phyloP scores from a whole-genome alignment of 2,797 vertebrate genomes.

The Decapterus maruadsi region DNA sequence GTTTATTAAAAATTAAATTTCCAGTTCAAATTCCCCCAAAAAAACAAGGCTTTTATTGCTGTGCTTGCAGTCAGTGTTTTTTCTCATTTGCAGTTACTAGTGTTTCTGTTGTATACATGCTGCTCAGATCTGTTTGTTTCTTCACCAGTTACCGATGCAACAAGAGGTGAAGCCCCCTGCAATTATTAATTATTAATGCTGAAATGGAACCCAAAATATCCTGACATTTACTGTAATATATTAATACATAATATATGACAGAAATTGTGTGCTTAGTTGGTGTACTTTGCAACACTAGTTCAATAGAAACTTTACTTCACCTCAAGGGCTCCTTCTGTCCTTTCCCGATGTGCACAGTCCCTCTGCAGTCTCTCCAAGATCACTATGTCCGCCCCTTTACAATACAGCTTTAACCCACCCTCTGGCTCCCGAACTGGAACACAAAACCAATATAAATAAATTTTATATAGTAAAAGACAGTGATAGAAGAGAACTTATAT shows the following conservation, averaged over 20 bases:
- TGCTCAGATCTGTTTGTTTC: too few species aligned
- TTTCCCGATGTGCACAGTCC: constrained; percentile 69
- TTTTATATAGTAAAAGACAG: constrained; percentile 14
- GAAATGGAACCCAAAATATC: constrained; percentile 7
- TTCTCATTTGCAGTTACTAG: too few species aligned
- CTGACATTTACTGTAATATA: neutral
- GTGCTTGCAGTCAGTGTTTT: too few species aligned
- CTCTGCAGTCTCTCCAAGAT: constrained; percentile 88
- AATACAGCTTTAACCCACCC: constrained; percentile 91
- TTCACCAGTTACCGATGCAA: too few species aligned
- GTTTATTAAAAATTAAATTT: too few species aligned
- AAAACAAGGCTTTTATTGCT: too few species aligned
- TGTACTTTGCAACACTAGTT: constrained; percentile 3
- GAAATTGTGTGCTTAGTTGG: constrained; percentile 17
- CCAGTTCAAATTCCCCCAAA: too few species aligned
- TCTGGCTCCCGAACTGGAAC: constrained; percentile 90
- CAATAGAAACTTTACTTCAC: constrained; percentile 78
- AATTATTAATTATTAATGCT: neutral
- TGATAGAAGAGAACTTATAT: constrained; percentile 15
- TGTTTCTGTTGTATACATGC: too few species aligned
- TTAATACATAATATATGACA: neutral
- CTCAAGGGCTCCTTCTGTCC: constrained; percentile 86
- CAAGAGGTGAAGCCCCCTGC: too few species aligned
- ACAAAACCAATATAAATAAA: constrained; percentile 15
- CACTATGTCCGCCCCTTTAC: constrained; percentile 94